Conservation (phyloP, 2,113 vertebrate genomes). For the Panurus biarmicus region DNA sequence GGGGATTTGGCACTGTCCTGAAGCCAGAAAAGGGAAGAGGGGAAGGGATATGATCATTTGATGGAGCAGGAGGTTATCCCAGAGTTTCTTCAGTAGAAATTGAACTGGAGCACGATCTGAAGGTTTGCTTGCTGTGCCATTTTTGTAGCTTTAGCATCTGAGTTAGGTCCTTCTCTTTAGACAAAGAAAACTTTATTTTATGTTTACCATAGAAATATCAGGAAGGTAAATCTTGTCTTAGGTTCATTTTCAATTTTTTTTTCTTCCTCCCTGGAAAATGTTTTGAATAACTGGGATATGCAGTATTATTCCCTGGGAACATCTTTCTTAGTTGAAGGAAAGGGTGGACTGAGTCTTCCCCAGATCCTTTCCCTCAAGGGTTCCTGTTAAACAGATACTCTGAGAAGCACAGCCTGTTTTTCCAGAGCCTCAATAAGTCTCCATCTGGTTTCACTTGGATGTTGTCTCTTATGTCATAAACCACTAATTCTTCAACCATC, state of each 20-base stretch:
- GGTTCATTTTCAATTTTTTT: not conserved
- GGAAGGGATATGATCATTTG: not conserved
- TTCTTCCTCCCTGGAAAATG: not conserved
- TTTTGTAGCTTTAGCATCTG: not conserved
- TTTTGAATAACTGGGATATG: not conserved
- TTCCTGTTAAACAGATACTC: constrained; percentile 57
- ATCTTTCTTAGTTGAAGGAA: constrained; percentile 37
- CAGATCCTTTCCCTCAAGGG: constrained; percentile 52
- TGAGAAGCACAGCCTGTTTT: constrained; percentile 56
- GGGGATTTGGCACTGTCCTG: not conserved
- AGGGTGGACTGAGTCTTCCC: constrained; percentile 46
- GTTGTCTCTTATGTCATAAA: constrained; percentile 66
- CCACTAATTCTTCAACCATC: constrained; percentile 63
- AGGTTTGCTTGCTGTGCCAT: not conserved
- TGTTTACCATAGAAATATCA: not conserved
- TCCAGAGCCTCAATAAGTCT: constrained; percentile 53
- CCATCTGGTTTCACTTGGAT: constrained; percentile 65
- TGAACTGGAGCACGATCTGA: not conserved
- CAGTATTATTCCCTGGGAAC: not conserved
- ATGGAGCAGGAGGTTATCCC: not conserved
- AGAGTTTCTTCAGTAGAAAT: not conserved
- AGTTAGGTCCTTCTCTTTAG: not conserved
- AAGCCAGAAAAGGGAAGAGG: not conserved
- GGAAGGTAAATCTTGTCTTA: not conserved
- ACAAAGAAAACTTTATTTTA: not conserved